Evolutionary conservation across 2,797 vertebrate species (phyloP).

Genomic region (Poecilia velifera): DNA sequence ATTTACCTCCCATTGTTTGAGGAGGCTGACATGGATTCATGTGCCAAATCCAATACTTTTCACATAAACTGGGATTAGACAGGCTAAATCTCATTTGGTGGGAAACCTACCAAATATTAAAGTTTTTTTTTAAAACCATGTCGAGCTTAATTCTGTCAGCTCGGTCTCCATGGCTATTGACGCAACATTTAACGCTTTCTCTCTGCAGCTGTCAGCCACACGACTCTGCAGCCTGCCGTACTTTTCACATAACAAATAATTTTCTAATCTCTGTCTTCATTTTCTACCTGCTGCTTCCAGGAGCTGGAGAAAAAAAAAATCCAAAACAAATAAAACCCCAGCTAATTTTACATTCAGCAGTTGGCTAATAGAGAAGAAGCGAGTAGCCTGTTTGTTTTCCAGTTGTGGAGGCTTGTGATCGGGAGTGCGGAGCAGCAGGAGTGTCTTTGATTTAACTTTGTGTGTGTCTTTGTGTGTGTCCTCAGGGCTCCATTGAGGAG

Average conservation of each 20-base stretch:
- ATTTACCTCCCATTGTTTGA: slow-evolving; percentile 65
- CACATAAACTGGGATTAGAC: slow-evolving; percentile 73
- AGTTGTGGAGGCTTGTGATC: slow-evolving; percentile 50
- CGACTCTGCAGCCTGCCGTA: slow-evolving; percentile 41
- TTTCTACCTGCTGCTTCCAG: slow-evolving; percentile 59
- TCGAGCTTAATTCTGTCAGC: slow-evolving; percentile 54
- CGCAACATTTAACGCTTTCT: slow-evolving; percentile 18
- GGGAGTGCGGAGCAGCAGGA: slow-evolving; percentile 27
- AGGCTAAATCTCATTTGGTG: slow-evolving; percentile 59
- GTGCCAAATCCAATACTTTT: slow-evolving; percentile 69
- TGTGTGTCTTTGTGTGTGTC: slow-evolving; percentile 44
- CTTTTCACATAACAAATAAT: slow-evolving; percentile 47
- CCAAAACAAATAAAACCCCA: neutral
- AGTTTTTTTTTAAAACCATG: slow-evolving; percentile 25
- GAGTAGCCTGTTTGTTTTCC: slow-evolving; percentile 50
- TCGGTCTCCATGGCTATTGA: slow-evolving; percentile 45
- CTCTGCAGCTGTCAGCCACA: slow-evolving; percentile 13
- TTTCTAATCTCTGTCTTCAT: slow-evolving; percentile 49
- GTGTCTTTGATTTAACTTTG: slow-evolving; percentile 65
- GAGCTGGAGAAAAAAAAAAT: slow-evolving; percentile 37
- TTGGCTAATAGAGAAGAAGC: slow-evolving; percentile 65
- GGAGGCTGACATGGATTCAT: slow-evolving; percentile 60
- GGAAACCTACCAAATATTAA: slow-evolving; percentile 46
- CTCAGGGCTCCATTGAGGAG: slow-evolving; percentile 90
- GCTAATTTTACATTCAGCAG: slow-evolving; percentile 49